Evolutionary conservation across 2,888 invertebrate species (phyloP), one percentile per base, ranked within the genome.

Genomic region (Oscheius onirici): DNA sequence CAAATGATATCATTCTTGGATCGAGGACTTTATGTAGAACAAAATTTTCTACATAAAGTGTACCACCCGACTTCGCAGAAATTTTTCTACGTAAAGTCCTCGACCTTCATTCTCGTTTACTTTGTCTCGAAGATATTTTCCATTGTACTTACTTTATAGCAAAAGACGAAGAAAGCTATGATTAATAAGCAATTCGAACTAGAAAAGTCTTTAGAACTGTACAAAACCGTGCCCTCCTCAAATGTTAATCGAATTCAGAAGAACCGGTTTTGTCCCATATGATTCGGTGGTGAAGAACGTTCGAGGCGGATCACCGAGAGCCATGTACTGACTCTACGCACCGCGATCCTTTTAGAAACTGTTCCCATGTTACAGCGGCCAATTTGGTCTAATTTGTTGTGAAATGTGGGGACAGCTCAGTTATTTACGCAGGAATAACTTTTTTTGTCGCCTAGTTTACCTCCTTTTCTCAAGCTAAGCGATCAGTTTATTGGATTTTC

Each of bases 251-350:
- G 60, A 60, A 63, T 63, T 26, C 28, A 43, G 10, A 24, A 8
- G 24, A n/a, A 63, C 63, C 63, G 46, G 63, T 63, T 63, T 49
- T n/a, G 20, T 60, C 24, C 26, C 49, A 63, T 63, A 49, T 49
- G 49, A 22, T 49, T 49, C 22, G 22, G 26, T 17, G 24, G 46
- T 46, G 63, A 63, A 49, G 63, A 49, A 20, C 41, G 41, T 58
- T 17, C 41, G 34, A 22, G 63, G 17, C 26, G 63, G 63, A 63
- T 63, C 49, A 63, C 46, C 28, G 34, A 61, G 61, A 63, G 63
- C 63, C 28, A n/a, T 44, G 49, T 22, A 22, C 22, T 49, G 20
- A 22, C 49, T 10, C 49, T 17, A 17, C 49, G 17, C 46, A 15
- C 46, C 0, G 46, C 15, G 15, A 10, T 10, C 20, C 17, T 17